Percentiles rank a stretch among this genome's conserved stretches.
Evolutionary conservation across 2,888 invertebrate species (phyloP).

Genomic region (Drosophila affinis): DNA sequence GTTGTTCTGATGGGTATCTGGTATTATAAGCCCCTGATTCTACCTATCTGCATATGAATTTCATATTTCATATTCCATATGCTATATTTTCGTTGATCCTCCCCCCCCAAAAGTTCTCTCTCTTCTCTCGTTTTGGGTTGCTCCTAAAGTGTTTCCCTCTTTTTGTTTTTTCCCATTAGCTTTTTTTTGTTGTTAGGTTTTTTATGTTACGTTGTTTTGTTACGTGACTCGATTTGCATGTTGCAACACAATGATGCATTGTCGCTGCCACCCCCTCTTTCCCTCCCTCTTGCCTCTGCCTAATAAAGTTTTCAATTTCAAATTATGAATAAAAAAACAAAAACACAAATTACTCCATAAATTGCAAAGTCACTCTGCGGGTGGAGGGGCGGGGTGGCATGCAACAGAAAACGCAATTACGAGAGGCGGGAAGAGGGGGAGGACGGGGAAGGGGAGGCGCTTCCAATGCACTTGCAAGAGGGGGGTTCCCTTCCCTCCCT

Average conservation of each 20-base stretch:
- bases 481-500: background rate
- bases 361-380: conserved; percentile 37
- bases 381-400: background rate
- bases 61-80: too few species aligned
- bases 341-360: conserved; percentile 27
- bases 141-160: too few species aligned
- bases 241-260: conserved; percentile 22
- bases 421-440: background rate
- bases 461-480: conserved; percentile 20
- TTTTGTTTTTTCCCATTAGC: background rate
- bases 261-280: background rate
- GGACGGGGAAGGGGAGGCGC: conserved; percentile 2
- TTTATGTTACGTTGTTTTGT: conserved; percentile 1
- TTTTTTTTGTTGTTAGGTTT: background rate
- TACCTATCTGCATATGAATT: too few species aligned
- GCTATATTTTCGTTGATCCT: too few species aligned
- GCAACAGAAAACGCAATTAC: conserved; percentile 38
- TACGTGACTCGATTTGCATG: conserved; percentile 40
- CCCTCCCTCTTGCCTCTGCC: background rate
- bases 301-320: conserved; percentile 23
- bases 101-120: background rate
- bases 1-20: too few species aligned
- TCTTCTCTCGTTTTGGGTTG: conserved; percentile 2
- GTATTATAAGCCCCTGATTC: too few species aligned
- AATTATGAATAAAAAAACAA: conserved; percentile 15